Conservation (phyloP, 2,888 invertebrate genomes). For the Buathra laborator region DNA sequence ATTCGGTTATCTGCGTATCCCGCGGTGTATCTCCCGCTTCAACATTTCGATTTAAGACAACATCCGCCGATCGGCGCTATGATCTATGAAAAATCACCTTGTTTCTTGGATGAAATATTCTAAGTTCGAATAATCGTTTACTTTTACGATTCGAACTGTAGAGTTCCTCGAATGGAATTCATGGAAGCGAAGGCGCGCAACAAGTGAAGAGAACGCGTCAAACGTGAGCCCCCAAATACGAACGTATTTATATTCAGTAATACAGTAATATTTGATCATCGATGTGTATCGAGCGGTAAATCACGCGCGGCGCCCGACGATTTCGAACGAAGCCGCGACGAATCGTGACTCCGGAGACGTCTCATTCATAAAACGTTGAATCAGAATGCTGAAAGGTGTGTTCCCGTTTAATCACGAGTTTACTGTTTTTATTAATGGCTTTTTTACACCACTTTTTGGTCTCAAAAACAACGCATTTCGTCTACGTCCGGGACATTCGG, state of each 20-base stretch:
- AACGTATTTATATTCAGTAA: neutral
- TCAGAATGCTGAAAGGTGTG: neutral
- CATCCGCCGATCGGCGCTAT: neutral
- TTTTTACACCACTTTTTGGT: neutral
- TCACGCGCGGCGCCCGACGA: constrained; percentile 64
- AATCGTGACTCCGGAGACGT: constrained; percentile 73
- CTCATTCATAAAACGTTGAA: constrained; percentile 76
- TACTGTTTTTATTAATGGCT: neutral
- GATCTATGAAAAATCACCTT: neutral
- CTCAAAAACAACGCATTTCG: neutral
- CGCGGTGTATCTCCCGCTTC: constrained; percentile 22
- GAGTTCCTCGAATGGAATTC: neutral
- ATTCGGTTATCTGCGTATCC: constrained; percentile 25
- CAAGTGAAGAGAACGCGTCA: neutral
- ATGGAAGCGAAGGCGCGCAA: neutral
- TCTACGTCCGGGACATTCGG: constrained; percentile 15
- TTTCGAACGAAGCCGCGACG: constrained; percentile 71
- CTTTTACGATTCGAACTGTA: neutral
- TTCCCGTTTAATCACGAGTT: neutral
- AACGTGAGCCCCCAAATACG: neutral
- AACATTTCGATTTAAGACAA: constrained; percentile 45
- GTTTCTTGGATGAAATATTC: too few relatives aligned
- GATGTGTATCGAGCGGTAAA: constrained; percentile 65
- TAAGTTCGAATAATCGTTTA: neutral
- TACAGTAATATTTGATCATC: constrained; percentile 58